Percentiles rank a stretch among this genome's conserved stretches.
Evolutionary conservation across 1,140 invertebrate species (phyloP).

Genomic region (Bombus confusus): DNA sequence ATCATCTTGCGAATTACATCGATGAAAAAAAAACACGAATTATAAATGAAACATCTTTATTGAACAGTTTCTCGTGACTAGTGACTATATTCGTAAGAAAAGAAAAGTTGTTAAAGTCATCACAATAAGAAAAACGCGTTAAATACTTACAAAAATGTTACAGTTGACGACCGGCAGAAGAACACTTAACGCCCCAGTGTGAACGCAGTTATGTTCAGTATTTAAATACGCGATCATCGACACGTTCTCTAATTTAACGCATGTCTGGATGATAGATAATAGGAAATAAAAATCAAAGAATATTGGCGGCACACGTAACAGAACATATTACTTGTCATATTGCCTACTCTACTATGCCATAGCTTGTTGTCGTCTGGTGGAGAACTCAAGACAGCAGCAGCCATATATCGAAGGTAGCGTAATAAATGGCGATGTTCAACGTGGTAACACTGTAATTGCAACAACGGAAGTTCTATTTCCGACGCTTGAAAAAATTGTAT

Average conservation of each 20-base stretch:
- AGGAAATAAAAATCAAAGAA: neutral
- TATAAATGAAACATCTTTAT: neutral
- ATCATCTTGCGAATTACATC: constrained; percentile 8
- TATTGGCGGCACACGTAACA: neutral
- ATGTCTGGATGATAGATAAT: neutral
- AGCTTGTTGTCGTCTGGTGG: constrained; percentile 38
- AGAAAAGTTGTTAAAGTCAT: constrained; percentile 12
- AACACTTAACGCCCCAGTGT: neutral
- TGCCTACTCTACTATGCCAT: neutral
- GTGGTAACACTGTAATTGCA: neutral
- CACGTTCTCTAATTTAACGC: neutral
- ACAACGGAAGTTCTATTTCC: neutral
- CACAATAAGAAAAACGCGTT: neutral
- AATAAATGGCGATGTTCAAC: neutral
- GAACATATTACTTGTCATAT: constrained; percentile 10
- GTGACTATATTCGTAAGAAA: neutral
- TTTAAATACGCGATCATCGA: neutral
- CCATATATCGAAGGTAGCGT: constrained; percentile 26
- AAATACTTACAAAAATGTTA: constrained; percentile 43
- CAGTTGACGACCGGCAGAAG: constrained; percentile 11
- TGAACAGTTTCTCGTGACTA: neutral
- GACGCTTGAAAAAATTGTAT: neutral
- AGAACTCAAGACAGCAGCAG: constrained; percentile 10
- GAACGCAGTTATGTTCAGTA: neutral
- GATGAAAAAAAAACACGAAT: constrained; percentile 5